Percentiles rank a stretch among this genome's conserved stretches.
These are phyloP conservation scores for Bugula neritina DNA, from an alignment of 2,888 invertebrate species.

Conservation along the genomic window DNA sequence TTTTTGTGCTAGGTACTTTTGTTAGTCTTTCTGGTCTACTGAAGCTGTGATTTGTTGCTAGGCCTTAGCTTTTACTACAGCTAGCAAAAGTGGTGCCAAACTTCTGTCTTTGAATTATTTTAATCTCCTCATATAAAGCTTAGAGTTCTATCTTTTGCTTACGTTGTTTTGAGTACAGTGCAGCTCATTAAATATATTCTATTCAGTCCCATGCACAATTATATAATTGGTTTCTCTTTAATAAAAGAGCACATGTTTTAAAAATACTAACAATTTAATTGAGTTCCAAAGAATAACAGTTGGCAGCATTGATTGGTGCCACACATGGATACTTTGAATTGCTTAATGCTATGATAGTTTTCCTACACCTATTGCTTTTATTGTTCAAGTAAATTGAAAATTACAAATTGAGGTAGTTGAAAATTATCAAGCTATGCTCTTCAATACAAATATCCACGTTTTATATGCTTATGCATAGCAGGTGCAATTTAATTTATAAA, in stretches of 20 bases:
- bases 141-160: not conserved
- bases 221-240: not conserved
- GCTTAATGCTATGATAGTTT: no score
- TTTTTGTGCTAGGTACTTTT: no score
- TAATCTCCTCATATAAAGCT: no score
- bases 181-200: not conserved
- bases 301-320: not conserved
- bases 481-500: no score
- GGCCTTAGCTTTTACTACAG: not conserved
- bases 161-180: not conserved
- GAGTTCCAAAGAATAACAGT: not conserved
- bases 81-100: not conserved
- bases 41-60: not conserved
- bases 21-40: not conserved
- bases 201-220: not conserved
- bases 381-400: no score
- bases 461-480: no score
- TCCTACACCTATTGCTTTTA: no score
- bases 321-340: not conserved
- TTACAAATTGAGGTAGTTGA: no score
- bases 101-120: not conserved
- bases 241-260: conserved; percentile 9
- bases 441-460: no score
- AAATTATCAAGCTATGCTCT: no score
- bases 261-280: conserved; percentile 3